Evolutionary conservation across 2,113 vertebrate species (phyloP).

Genomic region (Alethe castanea): DNA sequence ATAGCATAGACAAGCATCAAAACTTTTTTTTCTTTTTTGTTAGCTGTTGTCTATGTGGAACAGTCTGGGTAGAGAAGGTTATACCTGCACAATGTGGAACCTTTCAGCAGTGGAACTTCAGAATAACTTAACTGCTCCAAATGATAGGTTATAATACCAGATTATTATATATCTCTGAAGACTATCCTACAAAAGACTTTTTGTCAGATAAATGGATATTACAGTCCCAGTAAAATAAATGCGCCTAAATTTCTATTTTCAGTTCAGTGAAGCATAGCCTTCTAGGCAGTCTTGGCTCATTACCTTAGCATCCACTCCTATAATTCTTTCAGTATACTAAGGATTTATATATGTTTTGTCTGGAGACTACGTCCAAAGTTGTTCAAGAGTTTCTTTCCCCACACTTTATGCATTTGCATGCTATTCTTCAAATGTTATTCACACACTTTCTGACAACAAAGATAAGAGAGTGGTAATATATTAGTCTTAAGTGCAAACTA

Average conservation of each 20-base stretch:
- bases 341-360: background rate
- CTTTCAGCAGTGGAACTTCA: background rate
- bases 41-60: background rate
- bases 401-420: background rate
- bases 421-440: background rate
- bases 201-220: background rate
- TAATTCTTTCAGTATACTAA: background rate
- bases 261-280: background rate
- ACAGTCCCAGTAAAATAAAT: background rate
- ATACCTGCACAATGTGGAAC: background rate
- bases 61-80: background rate
- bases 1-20: background rate
- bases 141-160: background rate
- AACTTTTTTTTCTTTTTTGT: background rate
- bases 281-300: background rate
- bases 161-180: background rate
- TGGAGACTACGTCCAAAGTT: background rate
- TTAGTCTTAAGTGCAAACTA: background rate
- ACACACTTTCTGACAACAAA: background rate
- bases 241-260: constrained; percentile 6
- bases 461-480: background rate
- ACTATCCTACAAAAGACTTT: background rate
- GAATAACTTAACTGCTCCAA: background rate
- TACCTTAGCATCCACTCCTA: background rate
- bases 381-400: background rate